Percentiles rank a stretch among this genome's conserved stretches.
These are phyloP conservation scores for Rhadinocentrus ornatus DNA, from an alignment of 2,797 vertebrate genomes.

Conservation along the genomic window DNA sequence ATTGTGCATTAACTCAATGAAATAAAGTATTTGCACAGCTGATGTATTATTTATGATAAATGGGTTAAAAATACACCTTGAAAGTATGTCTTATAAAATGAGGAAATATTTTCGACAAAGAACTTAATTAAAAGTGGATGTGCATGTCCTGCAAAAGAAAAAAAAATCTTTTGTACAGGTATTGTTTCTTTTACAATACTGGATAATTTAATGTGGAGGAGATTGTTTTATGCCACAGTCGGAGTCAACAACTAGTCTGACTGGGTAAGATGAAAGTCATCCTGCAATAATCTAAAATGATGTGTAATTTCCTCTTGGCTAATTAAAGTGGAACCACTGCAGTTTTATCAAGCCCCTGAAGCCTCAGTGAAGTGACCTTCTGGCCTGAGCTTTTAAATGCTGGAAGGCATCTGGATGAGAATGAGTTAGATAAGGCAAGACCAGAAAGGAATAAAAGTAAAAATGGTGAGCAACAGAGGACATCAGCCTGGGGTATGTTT, in stretches of 20 bases:
- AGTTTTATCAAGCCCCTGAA: constrained; percentile 73
- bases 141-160: background rate
- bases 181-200: background rate
- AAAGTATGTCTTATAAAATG: constrained; percentile 16
- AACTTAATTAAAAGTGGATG: background rate
- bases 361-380: constrained; percentile 32
- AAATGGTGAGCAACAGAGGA: background rate
- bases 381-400: constrained; percentile 21
- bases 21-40: constrained; percentile 7
- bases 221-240: constrained; percentile 23
- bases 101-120: background rate
- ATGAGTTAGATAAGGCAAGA: constrained; percentile 21
- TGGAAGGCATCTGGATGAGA: constrained; percentile 52
- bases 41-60: constrained; percentile 10
- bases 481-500: background rate
- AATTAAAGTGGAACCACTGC: constrained; percentile 80
- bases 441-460: constrained; percentile 30
- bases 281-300: constrained; percentile 81
- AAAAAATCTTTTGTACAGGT: background rate
- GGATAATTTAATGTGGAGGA: background rate
- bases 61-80: constrained; percentile 59
- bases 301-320: constrained; percentile 84
- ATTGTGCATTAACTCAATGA: constrained; percentile 36
- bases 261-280: constrained; percentile 65
- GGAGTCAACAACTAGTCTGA: constrained; percentile 68